phyloP scores from a whole-genome alignment of 2,113 vertebrate species.

The Mixornis gularis region DNA sequence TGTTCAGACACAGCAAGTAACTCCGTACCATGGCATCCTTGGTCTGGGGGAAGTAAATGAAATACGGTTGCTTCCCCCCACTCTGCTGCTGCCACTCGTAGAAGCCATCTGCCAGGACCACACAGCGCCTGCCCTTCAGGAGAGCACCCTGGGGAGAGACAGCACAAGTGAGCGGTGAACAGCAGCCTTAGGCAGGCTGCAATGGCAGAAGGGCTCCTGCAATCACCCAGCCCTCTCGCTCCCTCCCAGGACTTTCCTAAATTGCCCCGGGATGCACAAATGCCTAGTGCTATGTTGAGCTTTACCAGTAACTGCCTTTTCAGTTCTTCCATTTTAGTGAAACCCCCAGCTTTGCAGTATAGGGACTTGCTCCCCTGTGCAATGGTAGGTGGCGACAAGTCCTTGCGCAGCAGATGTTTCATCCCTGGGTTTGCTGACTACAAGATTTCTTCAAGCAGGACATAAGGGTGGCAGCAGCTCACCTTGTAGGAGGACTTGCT shows the following conservation, averaged over 20 bases:
- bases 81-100: slow-evolving; percentile 86
- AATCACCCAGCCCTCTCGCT: fast-evolving
- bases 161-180: background rate
- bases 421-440: background rate
- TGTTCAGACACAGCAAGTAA: fast-evolving
- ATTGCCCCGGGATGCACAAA: background rate
- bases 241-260: background rate
- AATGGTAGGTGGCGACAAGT: fast-evolving
- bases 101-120: slow-evolving; percentile 93
- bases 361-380: background rate
- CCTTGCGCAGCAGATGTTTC: background rate
- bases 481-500: slow-evolving; percentile 91
- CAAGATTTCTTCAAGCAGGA: background rate
- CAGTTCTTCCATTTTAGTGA: background rate
- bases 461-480: background rate
- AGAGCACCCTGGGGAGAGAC: slow-evolving; percentile 77
- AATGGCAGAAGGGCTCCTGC: background rate
- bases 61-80: slow-evolving; percentile 85
- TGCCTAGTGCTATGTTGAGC: background rate
- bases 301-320: background rate
- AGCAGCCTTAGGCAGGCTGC: background rate
- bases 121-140: slow-evolving; percentile 87
- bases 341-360: background rate
- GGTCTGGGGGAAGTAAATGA: slow-evolving; percentile 91
- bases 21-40: slow-evolving; percentile 26